Evolutionary conservation across 1,140 invertebrate genomes (phyloP).

Genomic region (Steinernema feltiae): DNA sequence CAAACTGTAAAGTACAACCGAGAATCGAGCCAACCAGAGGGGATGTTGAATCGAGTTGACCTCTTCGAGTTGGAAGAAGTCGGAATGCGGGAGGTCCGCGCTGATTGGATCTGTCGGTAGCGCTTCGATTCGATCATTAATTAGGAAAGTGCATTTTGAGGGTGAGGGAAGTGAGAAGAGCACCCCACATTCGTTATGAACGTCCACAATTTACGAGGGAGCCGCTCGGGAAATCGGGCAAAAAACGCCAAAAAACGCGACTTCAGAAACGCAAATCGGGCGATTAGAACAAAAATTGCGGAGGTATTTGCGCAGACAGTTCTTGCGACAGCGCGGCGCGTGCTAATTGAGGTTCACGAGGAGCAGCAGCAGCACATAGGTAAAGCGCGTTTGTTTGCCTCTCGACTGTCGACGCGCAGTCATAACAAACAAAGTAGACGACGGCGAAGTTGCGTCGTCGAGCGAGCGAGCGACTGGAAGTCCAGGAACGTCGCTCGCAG

Average conservation of each 20-base stretch:
- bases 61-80: neutral
- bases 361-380: too few species aligned
- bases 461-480: neutral
- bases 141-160: too few species aligned
- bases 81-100: too few species aligned
- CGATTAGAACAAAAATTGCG: neutral
- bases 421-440: constrained; percentile 1
- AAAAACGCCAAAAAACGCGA: neutral
- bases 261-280: neutral
- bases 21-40: neutral
- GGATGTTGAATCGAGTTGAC: neutral
- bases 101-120: neutral
- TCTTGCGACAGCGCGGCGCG: constrained; percentile 6
- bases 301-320: constrained; percentile 5
- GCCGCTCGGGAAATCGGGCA: too few species aligned
- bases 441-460: neutral
- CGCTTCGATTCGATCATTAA: neutral
- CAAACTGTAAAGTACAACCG: too few species aligned
- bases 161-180: too few species aligned
- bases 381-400: constrained; percentile 7
- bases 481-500: neutral
- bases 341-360: constrained; percentile 12
- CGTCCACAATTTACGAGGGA: too few species aligned
- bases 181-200: too few species aligned
- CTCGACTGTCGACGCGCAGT: neutral